Conservation (phyloP, 2,113 vertebrate genomes). For the Tylochromis polylepis region DNA sequence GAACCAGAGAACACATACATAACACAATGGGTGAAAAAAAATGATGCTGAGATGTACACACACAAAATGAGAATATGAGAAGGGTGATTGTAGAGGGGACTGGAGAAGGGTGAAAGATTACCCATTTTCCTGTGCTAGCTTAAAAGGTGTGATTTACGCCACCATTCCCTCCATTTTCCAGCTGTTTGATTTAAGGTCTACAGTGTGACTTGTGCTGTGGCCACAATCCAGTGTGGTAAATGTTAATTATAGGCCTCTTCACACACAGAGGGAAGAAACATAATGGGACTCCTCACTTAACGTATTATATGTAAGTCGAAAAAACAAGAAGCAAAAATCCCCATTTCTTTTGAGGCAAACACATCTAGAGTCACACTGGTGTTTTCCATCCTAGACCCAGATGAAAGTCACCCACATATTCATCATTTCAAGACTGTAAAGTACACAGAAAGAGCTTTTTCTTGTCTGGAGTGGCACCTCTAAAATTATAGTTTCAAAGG, state of each 20-base stretch:
- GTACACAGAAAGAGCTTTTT: conserved; percentile 14
- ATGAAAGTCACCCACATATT: conserved; percentile 29
- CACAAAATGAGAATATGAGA: conserved; percentile 36
- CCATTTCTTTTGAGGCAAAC: neutral
- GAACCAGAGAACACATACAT: conserved; percentile 41
- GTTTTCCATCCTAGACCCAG: conserved; percentile 32
- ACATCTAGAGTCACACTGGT: conserved; percentile 16
- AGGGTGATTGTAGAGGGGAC: neutral
- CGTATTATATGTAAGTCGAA: neutral
- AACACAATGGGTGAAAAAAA: conserved; percentile 38
- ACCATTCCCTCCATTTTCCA: neutral
- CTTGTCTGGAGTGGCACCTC: conserved; percentile 36
- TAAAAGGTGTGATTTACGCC: conserved; percentile 23
- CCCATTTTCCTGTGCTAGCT: neutral
- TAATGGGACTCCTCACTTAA: neutral
- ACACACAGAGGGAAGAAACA: neutral
- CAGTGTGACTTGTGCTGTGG: neutral
- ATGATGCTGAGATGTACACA: conserved; percentile 11
- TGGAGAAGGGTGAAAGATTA: neutral
- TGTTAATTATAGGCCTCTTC: conserved; percentile 36
- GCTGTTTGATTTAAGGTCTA: neutral
- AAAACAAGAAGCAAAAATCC: neutral
- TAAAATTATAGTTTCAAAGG: conserved; percentile 51
- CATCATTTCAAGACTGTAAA: conserved; percentile 40
- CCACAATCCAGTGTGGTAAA: neutral